phyloP scores from a whole-genome alignment of 2,888 invertebrate species.

The Disparrhopalites patrizii region DNA sequence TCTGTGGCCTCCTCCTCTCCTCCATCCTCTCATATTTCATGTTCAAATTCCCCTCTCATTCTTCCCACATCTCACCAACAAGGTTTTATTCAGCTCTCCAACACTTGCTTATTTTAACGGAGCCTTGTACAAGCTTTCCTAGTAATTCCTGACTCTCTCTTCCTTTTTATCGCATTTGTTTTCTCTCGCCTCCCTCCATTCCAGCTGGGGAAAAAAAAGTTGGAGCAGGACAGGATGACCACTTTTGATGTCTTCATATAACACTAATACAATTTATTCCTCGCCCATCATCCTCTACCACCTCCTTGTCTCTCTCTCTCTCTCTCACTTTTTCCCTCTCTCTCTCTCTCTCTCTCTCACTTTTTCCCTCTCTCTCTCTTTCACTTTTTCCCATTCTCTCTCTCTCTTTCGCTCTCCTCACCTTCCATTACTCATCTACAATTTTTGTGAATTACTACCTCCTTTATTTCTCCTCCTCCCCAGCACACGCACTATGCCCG shows the following conservation, averaged over 20 bases:
- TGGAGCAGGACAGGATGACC: slow-evolving; percentile 12
- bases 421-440: slow-evolving; percentile 14
- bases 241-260: slow-evolving; percentile 13
- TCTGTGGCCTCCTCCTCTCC: too few species aligned
- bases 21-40: too few species aligned
- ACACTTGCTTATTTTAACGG: neutral
- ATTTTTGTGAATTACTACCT: slow-evolving; percentile 11
- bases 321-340: neutral
- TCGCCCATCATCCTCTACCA: neutral
- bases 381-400: too few species aligned
- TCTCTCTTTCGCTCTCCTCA: neutral
- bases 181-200: too few species aligned
- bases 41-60: too few species aligned
- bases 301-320: too few species aligned
- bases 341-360: neutral
- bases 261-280: slow-evolving; percentile 1
- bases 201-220: too few species aligned
- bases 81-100: too few species aligned
- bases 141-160: neutral
- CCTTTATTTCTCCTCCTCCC: neutral
- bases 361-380: neutral
- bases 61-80: too few species aligned
- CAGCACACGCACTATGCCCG: neutral
- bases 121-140: neutral
- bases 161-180: too few species aligned